Evolutionary conservation across 2,797 vertebrate genomes (phyloP).

Genomic region (Hapalemur alaotrensis): DNA sequence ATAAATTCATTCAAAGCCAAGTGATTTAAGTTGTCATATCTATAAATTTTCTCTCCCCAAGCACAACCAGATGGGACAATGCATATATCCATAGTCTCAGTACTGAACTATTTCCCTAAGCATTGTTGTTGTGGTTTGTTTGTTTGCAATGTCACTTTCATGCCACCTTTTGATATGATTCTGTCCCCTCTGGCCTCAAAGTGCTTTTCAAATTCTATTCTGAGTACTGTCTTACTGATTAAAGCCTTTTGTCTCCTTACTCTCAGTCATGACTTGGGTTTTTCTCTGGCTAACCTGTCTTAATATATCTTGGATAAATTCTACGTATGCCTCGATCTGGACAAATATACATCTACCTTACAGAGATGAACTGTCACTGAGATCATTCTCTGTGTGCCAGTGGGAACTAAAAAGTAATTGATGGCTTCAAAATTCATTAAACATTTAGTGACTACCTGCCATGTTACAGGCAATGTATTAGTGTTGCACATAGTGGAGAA

Average conservation of each 20-base stretch:
- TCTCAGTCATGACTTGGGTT: neutral
- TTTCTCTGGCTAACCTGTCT: neutral
- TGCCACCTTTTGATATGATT: neutral
- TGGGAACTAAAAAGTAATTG: neutral
- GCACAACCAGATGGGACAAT: neutral
- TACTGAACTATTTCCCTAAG: neutral
- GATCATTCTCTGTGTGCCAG: neutral
- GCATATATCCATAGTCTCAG: neutral
- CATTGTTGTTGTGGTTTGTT: neutral
- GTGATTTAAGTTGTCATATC: neutral
- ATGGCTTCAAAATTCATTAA: conserved; percentile 25
- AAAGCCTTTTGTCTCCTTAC: neutral
- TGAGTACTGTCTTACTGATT: neutral
- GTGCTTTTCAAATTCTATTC: neutral
- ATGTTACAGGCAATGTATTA: neutral
- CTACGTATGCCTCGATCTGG: neutral
- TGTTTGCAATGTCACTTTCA: neutral
- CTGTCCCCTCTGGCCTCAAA: neutral
- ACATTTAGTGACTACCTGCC: neutral
- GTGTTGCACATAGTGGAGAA: neutral
- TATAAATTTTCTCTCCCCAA: neutral
- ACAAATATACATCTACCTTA: neutral
- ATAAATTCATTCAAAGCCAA: neutral
- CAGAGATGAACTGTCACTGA: neutral
- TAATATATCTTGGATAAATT: neutral